Evolutionary conservation across 2,888 invertebrate genomes (phyloP), one percentile per base, ranked within the genome.

Genomic region (Lithophane semibrunnea): DNA sequence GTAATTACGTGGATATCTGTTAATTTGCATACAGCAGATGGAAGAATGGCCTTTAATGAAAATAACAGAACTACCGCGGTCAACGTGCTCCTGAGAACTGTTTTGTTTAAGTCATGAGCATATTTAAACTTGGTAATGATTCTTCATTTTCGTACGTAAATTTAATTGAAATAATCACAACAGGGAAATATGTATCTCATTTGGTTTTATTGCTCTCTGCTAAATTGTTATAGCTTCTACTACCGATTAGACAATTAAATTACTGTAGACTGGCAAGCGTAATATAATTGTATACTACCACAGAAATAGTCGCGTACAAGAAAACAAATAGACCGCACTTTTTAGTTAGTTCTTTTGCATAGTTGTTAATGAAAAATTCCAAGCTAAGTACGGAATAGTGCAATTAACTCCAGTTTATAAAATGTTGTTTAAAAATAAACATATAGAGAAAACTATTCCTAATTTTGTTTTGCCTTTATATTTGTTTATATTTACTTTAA

Each of bases 1-100:
- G 91, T 93, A 95, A 95, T 95, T 93, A 94, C 91, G 92, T 86
- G 89, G 83, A 91, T 91, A 92, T 78, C 64, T 74, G 79, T 93
- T 92, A 92, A 94, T 96, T 94, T 94, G 92, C 92, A 94, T 95
- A 92, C 85, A 88, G 90, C 92, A 84, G 87, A 91, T 91, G 90
- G 88, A 92, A 88, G 91, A 92, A 91, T 91, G 88, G 91, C 88
- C 91, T 92, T 90, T 91, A 92, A 92, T 90, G 85, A 84, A 87
- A 91, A 90, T 91, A 93, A 91, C 91, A 90, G 90, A 91, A 90
- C 80, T 66, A 87, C 88, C 77, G 90, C 89, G 95, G 93, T 95
- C 92, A 91, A 90, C 88, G 94, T 88, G 88, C 95, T 80, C 87
- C 90, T 94, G 94, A 89, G 95, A 95, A 93, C 77, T 88, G 84